Evolutionary conservation across 2,797 vertebrate species (phyloP).

Genomic region (Aplochiton taeniatus): DNA sequence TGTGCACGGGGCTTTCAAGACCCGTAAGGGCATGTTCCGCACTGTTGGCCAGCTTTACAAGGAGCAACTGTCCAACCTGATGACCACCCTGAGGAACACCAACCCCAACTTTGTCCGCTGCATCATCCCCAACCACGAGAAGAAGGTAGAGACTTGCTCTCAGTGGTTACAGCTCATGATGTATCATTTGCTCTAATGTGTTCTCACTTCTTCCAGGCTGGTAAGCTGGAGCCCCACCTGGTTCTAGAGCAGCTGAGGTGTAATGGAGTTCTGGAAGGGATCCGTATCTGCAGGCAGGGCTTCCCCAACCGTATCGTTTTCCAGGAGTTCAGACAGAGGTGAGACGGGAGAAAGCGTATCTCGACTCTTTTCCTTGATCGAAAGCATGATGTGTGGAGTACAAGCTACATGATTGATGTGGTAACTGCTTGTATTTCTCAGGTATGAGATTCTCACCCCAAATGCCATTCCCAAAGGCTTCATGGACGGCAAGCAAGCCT

Average conservation of each 20-base stretch:
- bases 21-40: slow-evolving; percentile 87
- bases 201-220: slow-evolving; percentile 76
- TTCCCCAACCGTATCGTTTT: slow-evolving; percentile 97
- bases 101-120: slow-evolving; percentile 99
- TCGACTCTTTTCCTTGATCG: neutral
- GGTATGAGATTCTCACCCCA: slow-evolving; percentile 87
- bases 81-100: slow-evolving; percentile 96
- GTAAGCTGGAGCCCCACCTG: slow-evolving; percentile 92
- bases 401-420: neutral
- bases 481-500: slow-evolving; percentile 90
- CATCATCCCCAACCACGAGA: slow-evolving; percentile 99
- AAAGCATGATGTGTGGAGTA: neutral
- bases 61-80: slow-evolving; percentile 96
- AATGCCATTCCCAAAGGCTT: slow-evolving; percentile 88
- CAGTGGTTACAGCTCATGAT: neutral
- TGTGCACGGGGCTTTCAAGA: slow-evolving; percentile 83
- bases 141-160: slow-evolving; percentile 81
- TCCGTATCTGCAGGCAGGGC: slow-evolving; percentile 95
- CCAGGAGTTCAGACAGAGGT: slow-evolving; percentile 98
- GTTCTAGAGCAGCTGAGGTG: slow-evolving; percentile 95
- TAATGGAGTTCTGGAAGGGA: slow-evolving; percentile 94
- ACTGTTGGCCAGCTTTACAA: slow-evolving; percentile 97
- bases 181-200: neutral
- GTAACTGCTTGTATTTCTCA: slow-evolving; percentile 37
- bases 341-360: neutral